Percentiles rank a stretch among this genome's conserved stretches.
Conservation (phyloP, 2,113 vertebrate genomes). For the Candoia aspera region DNA sequence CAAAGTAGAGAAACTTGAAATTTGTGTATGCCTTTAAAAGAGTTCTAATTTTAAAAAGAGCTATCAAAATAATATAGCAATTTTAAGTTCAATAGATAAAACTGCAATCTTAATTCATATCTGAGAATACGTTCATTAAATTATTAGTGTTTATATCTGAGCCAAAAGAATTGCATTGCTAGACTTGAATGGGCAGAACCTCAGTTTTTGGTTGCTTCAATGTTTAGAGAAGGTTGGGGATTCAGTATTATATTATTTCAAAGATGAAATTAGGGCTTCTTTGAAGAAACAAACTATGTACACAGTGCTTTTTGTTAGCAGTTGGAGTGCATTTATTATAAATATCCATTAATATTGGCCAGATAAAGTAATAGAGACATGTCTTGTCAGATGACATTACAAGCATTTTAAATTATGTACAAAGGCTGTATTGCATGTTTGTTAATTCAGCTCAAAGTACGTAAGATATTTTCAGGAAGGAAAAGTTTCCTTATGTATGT, state of each 20-base stretch:
- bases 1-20: background rate
- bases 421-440: background rate
- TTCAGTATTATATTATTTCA: background rate
- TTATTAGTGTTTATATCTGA: background rate
- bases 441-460: background rate
- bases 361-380: background rate
- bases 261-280: background rate
- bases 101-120: background rate
- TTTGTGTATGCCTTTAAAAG: background rate
- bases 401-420: no score
- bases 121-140: background rate
- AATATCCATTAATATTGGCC: background rate
- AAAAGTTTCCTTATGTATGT: background rate
- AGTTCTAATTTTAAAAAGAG: background rate
- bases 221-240: background rate
- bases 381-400: background rate
- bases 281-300: background rate
- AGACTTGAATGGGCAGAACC: background rate
- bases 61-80: background rate
- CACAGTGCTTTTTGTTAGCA: background rate
- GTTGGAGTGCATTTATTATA: background rate
- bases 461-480: background rate
- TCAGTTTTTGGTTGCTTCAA: background rate
- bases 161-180: background rate
- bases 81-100: background rate